Conservation (phyloP, 92 coral and sea anemone species). For the Siderastrea siderea region DNA sequence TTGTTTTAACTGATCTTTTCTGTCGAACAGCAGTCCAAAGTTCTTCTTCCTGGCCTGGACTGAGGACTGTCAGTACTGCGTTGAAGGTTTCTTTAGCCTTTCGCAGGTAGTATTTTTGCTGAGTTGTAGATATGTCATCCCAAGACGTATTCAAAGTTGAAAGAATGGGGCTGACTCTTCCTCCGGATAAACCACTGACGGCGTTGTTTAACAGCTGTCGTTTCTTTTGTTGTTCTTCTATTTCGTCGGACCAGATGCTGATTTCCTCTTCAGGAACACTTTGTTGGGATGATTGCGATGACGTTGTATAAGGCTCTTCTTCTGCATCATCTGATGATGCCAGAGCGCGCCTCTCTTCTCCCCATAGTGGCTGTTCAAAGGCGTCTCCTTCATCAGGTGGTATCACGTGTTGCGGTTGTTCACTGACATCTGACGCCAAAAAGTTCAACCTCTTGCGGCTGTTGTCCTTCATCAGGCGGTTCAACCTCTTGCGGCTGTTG, state of each 20-base stretch:
- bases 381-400: too few relatives aligned
- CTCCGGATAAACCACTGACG: slow-evolving; percentile 40
- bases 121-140: slow-evolving; percentile 68
- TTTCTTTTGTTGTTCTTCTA: slow-evolving; percentile 57
- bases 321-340: too few relatives aligned
- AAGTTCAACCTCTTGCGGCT: too few relatives aligned
- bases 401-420: too few relatives aligned
- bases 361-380: too few relatives aligned
- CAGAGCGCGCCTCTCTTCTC: too few relatives aligned
- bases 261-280: slow-evolving; percentile 67
- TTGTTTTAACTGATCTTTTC: slow-evolving; percentile 23
- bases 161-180: slow-evolving; percentile 58
- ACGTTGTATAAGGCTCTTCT: not conserved
- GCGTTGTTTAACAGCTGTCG: slow-evolving; percentile 46
- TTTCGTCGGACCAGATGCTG: slow-evolving; percentile 72
- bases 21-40: slow-evolving; percentile 61
- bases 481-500: too few relatives aligned
- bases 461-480: too few relatives aligned
- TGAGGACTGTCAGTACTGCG: slow-evolving; percentile 56
- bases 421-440: too few relatives aligned
- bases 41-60: slow-evolving; percentile 75
- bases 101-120: slow-evolving; percentile 57
- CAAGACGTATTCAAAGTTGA: slow-evolving; percentile 68
- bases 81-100: slow-evolving; percentile 59
- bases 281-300: slow-evolving; percentile 47